A percentile compares a stretch with the other conserved stretches of the same genome.
Evolutionary conservation across 2,113 vertebrate genomes (phyloP).

Genomic region (Proterorhinus semilunaris): DNA sequence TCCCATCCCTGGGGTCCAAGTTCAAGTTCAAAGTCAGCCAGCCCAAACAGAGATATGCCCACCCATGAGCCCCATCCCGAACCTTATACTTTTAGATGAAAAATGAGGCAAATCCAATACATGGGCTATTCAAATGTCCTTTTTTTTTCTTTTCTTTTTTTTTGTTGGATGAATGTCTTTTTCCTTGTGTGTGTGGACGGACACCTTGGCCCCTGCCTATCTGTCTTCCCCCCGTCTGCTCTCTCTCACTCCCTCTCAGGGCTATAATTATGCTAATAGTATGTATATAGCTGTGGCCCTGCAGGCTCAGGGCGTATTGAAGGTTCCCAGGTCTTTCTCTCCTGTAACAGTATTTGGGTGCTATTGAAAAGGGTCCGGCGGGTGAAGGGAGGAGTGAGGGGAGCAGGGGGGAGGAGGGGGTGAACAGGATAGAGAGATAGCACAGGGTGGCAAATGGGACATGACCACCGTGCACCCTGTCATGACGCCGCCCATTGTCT

Average conservation of each 20-base stretch:
- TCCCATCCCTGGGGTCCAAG: constrained; percentile 80
- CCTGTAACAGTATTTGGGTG: constrained; percentile 85
- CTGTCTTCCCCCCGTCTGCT: constrained; percentile 51
- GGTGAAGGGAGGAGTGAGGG: constrained; percentile 53
- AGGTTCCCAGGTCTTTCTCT: constrained; percentile 84
- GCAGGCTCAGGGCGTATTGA: constrained; percentile 91
- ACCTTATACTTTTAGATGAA: constrained; percentile 55
- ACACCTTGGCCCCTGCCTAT: constrained; percentile 64
- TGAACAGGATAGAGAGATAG: constrained; percentile 76
- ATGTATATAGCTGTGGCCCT: constrained; percentile 91
- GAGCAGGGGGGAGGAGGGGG: not conserved
- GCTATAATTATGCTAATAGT: constrained; percentile 99
- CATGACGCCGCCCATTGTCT: constrained; percentile 73
- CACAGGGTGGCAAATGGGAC: constrained; percentile 80
- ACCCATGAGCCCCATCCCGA: constrained; percentile 76
- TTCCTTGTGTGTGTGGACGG: constrained; percentile 6
- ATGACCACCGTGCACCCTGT: constrained; percentile 71
- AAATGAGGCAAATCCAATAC: constrained; percentile 57
- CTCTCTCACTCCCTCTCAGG: constrained; percentile 67
- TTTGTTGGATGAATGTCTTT: constrained; percentile 49
- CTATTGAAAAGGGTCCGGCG: constrained; percentile 74
- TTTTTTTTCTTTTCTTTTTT: not conserved
- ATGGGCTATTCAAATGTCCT: constrained; percentile 60
- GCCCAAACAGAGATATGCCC: constrained; percentile 87
- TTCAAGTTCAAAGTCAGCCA: constrained; percentile 98